These are phyloP conservation scores for Haliclystus octoradiatus DNA, from an alignment of 30 jellyfish, hydroid and myxozoan species.

Conservation along the genomic window DNA sequence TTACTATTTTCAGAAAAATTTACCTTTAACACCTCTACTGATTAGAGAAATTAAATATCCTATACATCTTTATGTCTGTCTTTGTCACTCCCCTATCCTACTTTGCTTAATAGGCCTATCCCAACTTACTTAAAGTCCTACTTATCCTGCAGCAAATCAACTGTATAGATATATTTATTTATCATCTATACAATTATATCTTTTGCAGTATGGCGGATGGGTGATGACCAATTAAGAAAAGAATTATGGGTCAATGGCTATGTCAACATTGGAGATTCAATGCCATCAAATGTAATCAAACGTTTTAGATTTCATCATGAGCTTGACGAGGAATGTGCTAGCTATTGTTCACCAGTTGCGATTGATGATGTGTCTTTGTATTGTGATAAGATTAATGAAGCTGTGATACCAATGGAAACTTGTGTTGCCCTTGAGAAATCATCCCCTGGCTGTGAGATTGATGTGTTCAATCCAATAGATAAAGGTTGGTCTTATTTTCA, in stretches of 20 bases:
- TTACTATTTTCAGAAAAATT: too few relatives aligned
- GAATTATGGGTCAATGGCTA: conserved; percentile 24
- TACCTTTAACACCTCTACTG: too few relatives aligned
- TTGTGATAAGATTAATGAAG: conserved; percentile 33
- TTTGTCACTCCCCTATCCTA: too few relatives aligned
- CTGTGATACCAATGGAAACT: conserved; percentile 10
- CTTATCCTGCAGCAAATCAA: too few relatives aligned
- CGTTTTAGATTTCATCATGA: conserved; percentile 36
- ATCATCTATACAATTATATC: background rate
- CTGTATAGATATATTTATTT: background rate
- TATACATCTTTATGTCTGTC: too few relatives aligned
- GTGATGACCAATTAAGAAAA: conserved; percentile 34
- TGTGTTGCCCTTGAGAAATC: conserved; percentile 35
- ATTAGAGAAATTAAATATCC: too few relatives aligned
- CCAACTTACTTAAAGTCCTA: too few relatives aligned
- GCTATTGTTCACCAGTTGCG: conserved; percentile 47
- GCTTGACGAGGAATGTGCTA: conserved; percentile 17
- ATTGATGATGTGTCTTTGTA: conserved; percentile 52
- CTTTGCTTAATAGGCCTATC: too few relatives aligned
- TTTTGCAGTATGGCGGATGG: conserved; percentile 37
- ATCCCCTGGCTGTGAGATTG: conserved; percentile 44
- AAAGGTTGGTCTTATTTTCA: conserved; percentile 28
- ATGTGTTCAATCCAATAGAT: conserved; percentile 47
- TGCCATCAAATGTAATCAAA: conserved; percentile 6
- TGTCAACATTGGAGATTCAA: conserved; percentile 24